These are phyloP conservation scores for Tokudaia muenninki DNA, from an alignment of 2,797 vertebrate species.

Conservation along the genomic window DNA sequence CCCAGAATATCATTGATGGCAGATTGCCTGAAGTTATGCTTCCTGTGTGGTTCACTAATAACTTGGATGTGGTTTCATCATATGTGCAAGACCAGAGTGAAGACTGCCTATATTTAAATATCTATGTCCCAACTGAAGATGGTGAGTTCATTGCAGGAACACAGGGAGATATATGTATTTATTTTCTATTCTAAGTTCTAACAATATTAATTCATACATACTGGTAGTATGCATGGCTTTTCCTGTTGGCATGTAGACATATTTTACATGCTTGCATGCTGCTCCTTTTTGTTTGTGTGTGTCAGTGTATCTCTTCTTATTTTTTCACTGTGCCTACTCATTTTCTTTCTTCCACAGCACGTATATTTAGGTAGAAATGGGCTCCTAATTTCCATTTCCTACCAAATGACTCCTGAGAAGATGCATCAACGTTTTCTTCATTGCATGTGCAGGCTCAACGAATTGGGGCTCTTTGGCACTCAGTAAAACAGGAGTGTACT, in stretches of 20 bases:
- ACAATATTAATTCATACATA: constrained; percentile 87
- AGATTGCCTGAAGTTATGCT: constrained; percentile 99
- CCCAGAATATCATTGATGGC: constrained; percentile 98
- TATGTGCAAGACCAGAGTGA: constrained; percentile 99
- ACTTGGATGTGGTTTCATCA: constrained; percentile 97
- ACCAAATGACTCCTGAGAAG: constrained; percentile 91
- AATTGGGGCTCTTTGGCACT: constrained; percentile 91
- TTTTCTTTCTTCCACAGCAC: constrained; percentile 89
- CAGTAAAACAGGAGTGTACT: constrained; percentile 87
- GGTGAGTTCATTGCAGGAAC: constrained; percentile 94
- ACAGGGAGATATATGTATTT: constrained; percentile 86
- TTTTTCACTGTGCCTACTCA: constrained; percentile 83
- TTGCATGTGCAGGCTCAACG: constrained; percentile 94
- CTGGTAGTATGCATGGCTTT: constrained; percentile 90
- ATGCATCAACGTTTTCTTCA: constrained; percentile 93
- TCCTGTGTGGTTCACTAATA: constrained; percentile 99
- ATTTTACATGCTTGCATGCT: constrained; percentile 92
- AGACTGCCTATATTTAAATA: constrained; percentile 99
- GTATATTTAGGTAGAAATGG: constrained; percentile 91
- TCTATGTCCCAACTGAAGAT: constrained; percentile 99
- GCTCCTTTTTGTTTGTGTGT: constrained; percentile 87
- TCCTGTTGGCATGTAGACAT: constrained; percentile 91
- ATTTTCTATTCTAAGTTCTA: constrained; percentile 88
- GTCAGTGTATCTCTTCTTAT: constrained; percentile 84
- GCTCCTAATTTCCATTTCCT: constrained; percentile 88